These are phyloP conservation scores for Gymnothorax javanicus DNA, from an alignment of 2,797 vertebrate species.

Conservation along the genomic window DNA sequence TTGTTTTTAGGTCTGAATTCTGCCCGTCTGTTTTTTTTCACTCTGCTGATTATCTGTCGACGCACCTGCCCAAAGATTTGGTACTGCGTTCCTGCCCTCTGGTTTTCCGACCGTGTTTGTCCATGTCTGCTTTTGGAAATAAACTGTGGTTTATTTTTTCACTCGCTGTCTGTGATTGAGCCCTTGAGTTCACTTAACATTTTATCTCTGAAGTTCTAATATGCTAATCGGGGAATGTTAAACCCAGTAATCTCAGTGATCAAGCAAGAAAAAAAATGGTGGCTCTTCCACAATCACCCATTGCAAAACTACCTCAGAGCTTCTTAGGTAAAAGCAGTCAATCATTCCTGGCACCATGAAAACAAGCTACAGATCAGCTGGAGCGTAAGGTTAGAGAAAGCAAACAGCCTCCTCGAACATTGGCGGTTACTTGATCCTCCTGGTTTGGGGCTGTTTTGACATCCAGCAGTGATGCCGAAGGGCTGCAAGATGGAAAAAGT, in stretches of 20 bases:
- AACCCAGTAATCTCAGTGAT: neutral
- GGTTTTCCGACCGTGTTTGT: no score
- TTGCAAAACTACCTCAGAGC: neutral
- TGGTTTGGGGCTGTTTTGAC: constrained; percentile 19
- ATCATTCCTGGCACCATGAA: constrained; percentile 1
- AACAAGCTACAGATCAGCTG: constrained; percentile 1
- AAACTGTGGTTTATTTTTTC: neutral
- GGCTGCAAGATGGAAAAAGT: neutral
- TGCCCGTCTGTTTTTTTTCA: no score
- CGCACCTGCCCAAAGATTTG: no score
- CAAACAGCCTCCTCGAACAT: neutral
- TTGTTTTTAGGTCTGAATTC: no score
- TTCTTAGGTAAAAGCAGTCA: neutral
- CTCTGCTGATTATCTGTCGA: no score
- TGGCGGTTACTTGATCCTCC: constrained; percentile 1
- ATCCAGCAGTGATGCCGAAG: neutral
- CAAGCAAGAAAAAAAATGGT: neutral
- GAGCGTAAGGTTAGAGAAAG: neutral
- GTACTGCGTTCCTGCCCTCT: no score
- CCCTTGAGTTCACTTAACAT: neutral
- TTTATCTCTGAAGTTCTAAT: neutral
- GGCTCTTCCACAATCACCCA: neutral
- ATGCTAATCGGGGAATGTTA: neutral
- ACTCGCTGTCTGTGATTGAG: neutral
- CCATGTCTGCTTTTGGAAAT: no score